phyloP scores from a whole-genome alignment of 2,888 invertebrate species.

The Carabus problematicus region DNA sequence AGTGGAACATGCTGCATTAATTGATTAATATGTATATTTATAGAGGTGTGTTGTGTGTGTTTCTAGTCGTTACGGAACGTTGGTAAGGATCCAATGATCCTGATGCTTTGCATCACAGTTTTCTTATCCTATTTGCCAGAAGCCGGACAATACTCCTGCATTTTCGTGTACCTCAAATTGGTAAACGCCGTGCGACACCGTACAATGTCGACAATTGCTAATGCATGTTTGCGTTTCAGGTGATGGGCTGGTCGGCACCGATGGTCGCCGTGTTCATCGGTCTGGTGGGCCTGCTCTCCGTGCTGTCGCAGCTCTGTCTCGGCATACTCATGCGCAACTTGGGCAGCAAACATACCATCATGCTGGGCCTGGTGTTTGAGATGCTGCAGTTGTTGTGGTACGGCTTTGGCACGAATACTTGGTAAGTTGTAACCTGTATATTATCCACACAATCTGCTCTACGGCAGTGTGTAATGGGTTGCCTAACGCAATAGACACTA shows the following conservation, averaged over 20 bases:
- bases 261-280: constrained; percentile 98
- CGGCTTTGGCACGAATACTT: constrained; percentile 93
- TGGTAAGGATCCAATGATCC: constrained; percentile 92
- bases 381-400: constrained; percentile 97
- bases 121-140: constrained; percentile 98
- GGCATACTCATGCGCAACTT: constrained; percentile 73
- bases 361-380: constrained; percentile 95
- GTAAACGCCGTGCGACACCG: constrained; percentile 59
- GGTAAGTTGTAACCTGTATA: constrained; percentile 63
- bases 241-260: constrained; percentile 94
- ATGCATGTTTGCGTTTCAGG: constrained; percentile 56
- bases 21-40: no score
- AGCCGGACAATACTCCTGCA: constrained; percentile 98
- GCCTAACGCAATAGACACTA: not conserved
- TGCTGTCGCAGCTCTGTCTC: constrained; percentile 90
- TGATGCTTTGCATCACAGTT: constrained; percentile 96
- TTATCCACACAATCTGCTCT: not conserved
- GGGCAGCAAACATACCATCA: constrained; percentile 96
- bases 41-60: constrained; percentile 40
- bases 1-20: no score
- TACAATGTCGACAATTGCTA: not conserved
- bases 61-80: constrained; percentile 83
- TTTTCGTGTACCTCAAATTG: constrained; percentile 97
- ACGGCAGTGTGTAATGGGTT: not conserved
- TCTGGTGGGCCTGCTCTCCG: constrained; percentile 94